phyloP scores from a whole-genome alignment of 2,113 vertebrate species.

The Paradisaea rubra region DNA sequence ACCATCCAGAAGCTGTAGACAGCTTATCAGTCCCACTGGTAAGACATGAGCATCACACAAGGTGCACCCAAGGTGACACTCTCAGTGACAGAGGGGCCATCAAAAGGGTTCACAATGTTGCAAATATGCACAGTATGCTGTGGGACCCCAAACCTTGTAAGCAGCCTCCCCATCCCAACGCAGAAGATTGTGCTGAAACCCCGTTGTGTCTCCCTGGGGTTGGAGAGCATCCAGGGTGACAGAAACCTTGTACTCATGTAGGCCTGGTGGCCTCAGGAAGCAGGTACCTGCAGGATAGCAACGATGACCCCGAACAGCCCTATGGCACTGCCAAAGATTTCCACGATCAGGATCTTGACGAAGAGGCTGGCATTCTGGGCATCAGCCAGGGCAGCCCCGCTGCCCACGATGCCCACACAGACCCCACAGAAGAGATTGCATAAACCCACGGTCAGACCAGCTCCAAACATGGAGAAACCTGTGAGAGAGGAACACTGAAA shows the following conservation, averaged over 20 bases:
- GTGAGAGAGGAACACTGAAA: not conserved
- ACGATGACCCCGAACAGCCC: slow-evolving; percentile 97
- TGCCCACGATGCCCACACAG: slow-evolving; percentile 97
- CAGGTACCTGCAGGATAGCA: slow-evolving; percentile 92
- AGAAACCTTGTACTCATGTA: not conserved
- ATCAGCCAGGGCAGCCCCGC: slow-evolving; percentile 93
- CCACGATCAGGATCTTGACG: slow-evolving; percentile 98
- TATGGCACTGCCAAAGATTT: slow-evolving; percentile 98
- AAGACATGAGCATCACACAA: not conserved
- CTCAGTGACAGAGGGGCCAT: not conserved
- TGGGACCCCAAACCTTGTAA: not conserved
- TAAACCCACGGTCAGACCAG: slow-evolving; percentile 94
- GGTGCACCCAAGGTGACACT: not conserved
- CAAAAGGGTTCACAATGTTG: not conserved
- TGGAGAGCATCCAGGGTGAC: not conserved
- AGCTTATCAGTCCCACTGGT: not conserved
- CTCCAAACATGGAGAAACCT: slow-evolving; percentile 99
- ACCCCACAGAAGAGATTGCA: slow-evolving; percentile 99
- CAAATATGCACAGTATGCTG: not conserved
- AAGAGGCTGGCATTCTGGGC: slow-evolving; percentile 97
- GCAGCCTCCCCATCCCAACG: not conserved
- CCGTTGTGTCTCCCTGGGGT: not conserved
- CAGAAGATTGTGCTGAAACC: not conserved
- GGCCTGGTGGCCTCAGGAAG: not conserved
- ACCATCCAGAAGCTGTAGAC: not conserved